Percentiles rank a stretch among this genome's conserved stretches.
Evolutionary conservation across 2,113 vertebrate genomes (phyloP).

Genomic region (Gulo gulo): DNA sequence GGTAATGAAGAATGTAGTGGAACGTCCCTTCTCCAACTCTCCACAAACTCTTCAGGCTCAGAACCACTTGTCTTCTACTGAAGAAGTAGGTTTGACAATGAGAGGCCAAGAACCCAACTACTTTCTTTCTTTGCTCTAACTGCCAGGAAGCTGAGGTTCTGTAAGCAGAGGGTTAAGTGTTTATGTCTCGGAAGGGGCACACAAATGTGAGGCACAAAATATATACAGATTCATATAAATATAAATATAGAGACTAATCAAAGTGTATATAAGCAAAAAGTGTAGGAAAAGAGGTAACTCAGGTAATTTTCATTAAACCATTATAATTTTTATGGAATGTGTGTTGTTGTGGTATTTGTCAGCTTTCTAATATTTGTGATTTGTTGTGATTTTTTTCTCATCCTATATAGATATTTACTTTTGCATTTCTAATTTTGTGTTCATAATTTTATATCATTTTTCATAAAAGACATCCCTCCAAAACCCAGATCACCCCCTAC

Average conservation of each 20-base stretch:
- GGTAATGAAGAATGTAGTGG: neutral
- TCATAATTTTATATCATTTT: neutral
- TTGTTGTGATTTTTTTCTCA: neutral
- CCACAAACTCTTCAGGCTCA: neutral
- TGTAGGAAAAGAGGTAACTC: neutral
- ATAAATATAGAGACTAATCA: neutral
- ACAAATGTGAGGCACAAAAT: neutral
- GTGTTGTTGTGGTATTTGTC: neutral
- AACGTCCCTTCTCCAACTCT: neutral
- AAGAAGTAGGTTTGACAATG: neutral
- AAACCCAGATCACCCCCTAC: neutral
- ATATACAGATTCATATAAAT: neutral
- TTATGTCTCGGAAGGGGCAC: neutral
- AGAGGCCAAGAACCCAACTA: neutral
- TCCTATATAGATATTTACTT: neutral
- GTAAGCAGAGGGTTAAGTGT: neutral
- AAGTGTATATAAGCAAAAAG: neutral
- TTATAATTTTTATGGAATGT: neutral
- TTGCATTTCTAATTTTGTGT: neutral
- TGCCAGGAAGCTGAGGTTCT: neutral
- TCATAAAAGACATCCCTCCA: neutral
- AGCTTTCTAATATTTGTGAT: neutral
- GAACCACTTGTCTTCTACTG: neutral
- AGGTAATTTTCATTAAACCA: neutral
- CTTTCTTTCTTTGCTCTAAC: neutral